Evolutionary conservation across 2,888 invertebrate species (phyloP).

Genomic region (Pristionchus arcanus): DNA sequence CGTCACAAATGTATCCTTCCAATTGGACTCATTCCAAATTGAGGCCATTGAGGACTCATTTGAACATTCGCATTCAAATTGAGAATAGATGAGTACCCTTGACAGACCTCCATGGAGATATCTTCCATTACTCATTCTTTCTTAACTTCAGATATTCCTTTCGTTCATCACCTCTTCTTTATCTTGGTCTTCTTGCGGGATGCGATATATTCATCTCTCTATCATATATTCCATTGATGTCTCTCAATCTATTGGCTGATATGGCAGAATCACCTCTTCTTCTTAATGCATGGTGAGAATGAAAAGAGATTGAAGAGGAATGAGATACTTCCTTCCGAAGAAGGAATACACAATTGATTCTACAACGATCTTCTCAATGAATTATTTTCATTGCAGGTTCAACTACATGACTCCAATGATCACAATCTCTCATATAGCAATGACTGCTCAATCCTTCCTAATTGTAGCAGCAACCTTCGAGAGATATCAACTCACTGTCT

Average conservation of each 20-base stretch:
- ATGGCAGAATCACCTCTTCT: slow-evolving; percentile 65
- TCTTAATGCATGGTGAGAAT: slow-evolving; percentile 70
- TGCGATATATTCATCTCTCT: slow-evolving; percentile 73
- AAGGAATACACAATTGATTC: not conserved
- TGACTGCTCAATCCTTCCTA: slow-evolving; percentile 76
- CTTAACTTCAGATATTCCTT: slow-evolving; percentile 55
- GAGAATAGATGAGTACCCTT: not conserved
- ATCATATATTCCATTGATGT: slow-evolving; percentile 75
- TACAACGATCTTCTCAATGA: not conserved
- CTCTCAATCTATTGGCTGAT: slow-evolving; percentile 68
- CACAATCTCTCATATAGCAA: slow-evolving; percentile 77
- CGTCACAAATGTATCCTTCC: not conserved
- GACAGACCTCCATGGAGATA: not conserved
- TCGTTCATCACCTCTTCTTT: slow-evolving; percentile 73
- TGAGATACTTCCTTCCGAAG: not conserved
- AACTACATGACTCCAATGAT: slow-evolving; percentile 77
- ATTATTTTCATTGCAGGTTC: slow-evolving; percentile 63
- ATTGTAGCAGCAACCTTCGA: slow-evolving; percentile 76
- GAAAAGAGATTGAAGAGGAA: not conserved
- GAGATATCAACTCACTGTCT: slow-evolving; percentile 69
- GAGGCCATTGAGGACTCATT: not conserved
- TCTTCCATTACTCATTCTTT: not conserved
- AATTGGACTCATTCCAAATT: not conserved
- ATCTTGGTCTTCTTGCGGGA: slow-evolving; percentile 73
- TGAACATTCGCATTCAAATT: not conserved